Evolutionary conservation across 2,888 invertebrate species (phyloP), one percentile per base, ranked within the genome.

Genomic region (Sminthurinus aureus): DNA sequence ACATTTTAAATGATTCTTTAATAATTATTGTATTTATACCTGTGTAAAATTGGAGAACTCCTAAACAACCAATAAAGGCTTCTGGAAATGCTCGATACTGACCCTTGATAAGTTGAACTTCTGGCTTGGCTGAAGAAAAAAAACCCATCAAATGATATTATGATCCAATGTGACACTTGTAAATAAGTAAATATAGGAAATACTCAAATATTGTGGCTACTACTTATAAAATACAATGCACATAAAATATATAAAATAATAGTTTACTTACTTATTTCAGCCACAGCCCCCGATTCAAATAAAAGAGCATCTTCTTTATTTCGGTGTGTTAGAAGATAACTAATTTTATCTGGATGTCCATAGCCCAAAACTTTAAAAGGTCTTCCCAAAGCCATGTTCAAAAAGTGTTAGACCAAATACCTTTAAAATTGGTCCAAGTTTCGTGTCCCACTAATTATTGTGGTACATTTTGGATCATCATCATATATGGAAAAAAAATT

Each of bases 361-460:
- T 94, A 94, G 85, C 95, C 93, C 91, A 97, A 97, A 88, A 98
- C 94, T 89, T 96, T 94, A 91, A 96, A 97, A 87, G 95, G 95
- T 92, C 97, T 97, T 89, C 96, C 96, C 95, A 98, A 96, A 90
- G 97, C 96, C 98, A 98, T 98, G 18, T n/a, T n/a, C n/a, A n/a
- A n/a, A n/a, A n/a, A n/a, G n/a, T n/a, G n/a, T n/a, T n/a, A n/a
- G n/a, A n/a, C n/a, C n/a, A n/a, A n/a, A n/a, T n/a, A n/a, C n/a
- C n/a, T n/a, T n/a, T n/a, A n/a, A n/a, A n/a, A n/a, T n/a, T n/a
- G n/a, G n/a, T n/a, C n/a, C n/a, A n/a, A n/a, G n/a, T n/a, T n/a
- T n/a, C n/a, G n/a, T n/a, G n/a, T n/a, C n/a, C n/a, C n/a, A n/a
- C n/a, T n/a, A n/a, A n/a, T n/a, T n/a, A n/a, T n/a, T n/a, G n/a